Evolutionary conservation across 2,113 vertebrate species (phyloP), one percentile per base, ranked within the genome.

Genomic region (Zingel zingel): DNA sequence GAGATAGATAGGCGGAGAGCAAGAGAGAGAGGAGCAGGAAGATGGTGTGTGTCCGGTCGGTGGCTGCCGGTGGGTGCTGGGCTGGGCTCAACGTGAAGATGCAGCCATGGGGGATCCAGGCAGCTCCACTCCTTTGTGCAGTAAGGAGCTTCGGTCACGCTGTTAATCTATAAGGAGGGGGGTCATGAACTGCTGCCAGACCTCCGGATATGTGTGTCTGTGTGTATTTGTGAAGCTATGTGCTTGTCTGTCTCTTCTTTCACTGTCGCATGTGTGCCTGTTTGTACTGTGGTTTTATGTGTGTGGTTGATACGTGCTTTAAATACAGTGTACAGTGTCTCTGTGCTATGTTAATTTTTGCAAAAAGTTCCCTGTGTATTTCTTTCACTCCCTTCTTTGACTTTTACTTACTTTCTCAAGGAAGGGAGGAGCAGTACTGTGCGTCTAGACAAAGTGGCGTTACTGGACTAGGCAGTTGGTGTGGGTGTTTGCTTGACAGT

Each of bases 51-150:
- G 87, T 93, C 88, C 77, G 62, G 87, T 85, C 84, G 70, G 65
- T 58, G 77, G 71, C 88, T 83, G 72, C 54, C 86, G 75, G 88
- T 84, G 69, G 58, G 84, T 83, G 86, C 86, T 86, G 86, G 87
- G 84, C 89, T 87, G 90, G 87, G 93, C 90, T 90, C 83, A 88
- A 88, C 67, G 23, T 87, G 91, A 93, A 93, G 93, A 94, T 94
- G 90, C 95, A 93, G 89, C 89, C 90, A 93, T 94, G 93, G 94
- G 91, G 84, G 94, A 95, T 88, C 83, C 87, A 84, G 88, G 88
- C 86, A 65, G 87, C 88, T 90, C 89, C 91, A 67, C 81, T 94
- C 93, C 93, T 94, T 93, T 95, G 88, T 91, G 89, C 91, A 95
- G 95, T 96, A 96, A 96, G 95, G 86, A 91, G 86, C 92, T 88